A percentile compares a stretch with the other conserved stretches of the same genome.
Evolutionary conservation across 1,140 invertebrate genomes (phyloP).

Genomic region (Brachionus plicatilis): DNA sequence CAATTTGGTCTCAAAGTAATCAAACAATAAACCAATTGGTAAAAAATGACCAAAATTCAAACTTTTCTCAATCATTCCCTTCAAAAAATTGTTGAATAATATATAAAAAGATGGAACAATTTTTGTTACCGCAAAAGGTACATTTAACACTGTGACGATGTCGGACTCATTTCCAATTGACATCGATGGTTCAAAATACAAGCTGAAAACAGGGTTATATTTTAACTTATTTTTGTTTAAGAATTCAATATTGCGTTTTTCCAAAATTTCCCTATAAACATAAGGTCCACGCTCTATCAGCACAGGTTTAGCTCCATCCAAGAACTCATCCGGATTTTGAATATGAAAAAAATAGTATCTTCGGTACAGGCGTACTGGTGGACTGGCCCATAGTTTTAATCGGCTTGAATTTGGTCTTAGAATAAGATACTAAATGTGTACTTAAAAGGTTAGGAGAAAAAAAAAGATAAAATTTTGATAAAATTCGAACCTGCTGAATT

Average conservation of each 20-base stretch:
- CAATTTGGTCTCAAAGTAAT: neutral
- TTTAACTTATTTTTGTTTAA: neutral
- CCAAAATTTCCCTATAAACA: neutral
- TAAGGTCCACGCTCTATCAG: constrained; percentile 10
- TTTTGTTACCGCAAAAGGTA: neutral
- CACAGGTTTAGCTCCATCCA: neutral
- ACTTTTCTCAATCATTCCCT: constrained; percentile 1
- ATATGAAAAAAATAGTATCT: constrained; percentile 20
- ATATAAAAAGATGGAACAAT: neutral
- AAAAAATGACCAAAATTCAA: neutral
- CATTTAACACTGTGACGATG: neutral
- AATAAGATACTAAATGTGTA: neutral
- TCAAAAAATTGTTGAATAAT: neutral
- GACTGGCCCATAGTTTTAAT: neutral
- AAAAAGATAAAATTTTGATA: neutral
- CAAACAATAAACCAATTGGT: neutral
- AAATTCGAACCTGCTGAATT: neutral
- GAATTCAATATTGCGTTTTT: constrained; percentile 19
- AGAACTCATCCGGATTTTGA: neutral
- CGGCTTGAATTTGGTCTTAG: neutral
- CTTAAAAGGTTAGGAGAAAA: neutral
- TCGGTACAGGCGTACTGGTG: neutral
- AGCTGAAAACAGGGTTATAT: neutral
- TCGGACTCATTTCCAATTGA: neutral
- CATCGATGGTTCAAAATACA: neutral